These are phyloP conservation scores for Crotalus tigris DNA, from an alignment of 2,113 vertebrate genomes.

Conservation along the genomic window DNA sequence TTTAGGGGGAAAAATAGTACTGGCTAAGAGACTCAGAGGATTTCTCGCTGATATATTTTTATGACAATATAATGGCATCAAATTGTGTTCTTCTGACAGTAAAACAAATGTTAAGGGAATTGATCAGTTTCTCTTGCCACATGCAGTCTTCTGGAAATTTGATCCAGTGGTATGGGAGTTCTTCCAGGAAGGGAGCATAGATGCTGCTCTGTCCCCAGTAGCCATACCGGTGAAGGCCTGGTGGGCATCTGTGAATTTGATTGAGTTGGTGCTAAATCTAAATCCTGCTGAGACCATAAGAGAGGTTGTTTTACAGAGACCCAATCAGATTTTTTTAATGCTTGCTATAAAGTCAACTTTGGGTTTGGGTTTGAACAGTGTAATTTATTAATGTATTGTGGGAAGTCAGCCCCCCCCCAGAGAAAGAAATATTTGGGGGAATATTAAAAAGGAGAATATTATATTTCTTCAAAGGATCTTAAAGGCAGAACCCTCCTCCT, in stretches of 20 bases:
- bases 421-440: too few relatives aligned
- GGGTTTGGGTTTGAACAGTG: not conserved
- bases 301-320: not conserved
- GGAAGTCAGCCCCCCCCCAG: too few relatives aligned
- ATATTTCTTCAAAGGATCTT: too few relatives aligned
- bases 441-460: too few relatives aligned
- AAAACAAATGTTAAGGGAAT: not conserved
- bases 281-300: not conserved
- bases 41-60: conserved; percentile 22
- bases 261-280: not conserved
- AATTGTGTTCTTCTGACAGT: not conserved
- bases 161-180: not conserved
- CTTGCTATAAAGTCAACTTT: not conserved
- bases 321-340: not conserved
- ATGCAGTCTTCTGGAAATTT: not conserved
- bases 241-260: not conserved
- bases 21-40: not conserved
- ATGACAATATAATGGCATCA: not conserved
- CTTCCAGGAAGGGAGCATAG: not conserved
- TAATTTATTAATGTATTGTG: not conserved
- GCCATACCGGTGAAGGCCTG: not conserved
- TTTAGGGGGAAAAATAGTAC: not conserved
- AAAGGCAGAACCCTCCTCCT: too few relatives aligned
- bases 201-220: not conserved
- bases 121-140: not conserved